Evolutionary conservation across 2,113 vertebrate genomes (phyloP).

Genomic region (Tragelaphus scriptus): DNA sequence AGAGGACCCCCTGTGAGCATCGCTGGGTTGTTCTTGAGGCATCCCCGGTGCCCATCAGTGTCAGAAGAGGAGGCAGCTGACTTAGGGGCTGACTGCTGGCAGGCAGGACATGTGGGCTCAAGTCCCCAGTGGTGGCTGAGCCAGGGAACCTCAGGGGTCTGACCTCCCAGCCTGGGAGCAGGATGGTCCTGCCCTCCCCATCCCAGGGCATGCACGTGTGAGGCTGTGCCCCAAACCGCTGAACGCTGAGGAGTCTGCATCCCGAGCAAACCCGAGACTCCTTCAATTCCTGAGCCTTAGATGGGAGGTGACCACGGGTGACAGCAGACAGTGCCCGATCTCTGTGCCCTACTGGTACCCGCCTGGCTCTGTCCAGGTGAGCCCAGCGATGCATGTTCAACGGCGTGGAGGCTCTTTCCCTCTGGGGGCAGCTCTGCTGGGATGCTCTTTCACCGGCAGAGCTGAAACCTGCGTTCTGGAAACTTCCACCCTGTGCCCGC

Average conservation of each 20-base stretch:
- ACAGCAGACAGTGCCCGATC: not conserved
- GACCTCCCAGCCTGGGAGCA: not conserved
- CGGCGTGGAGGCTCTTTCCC: rapidly evolving
- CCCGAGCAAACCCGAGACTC: not conserved
- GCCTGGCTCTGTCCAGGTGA: not conserved
- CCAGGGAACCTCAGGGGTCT: not conserved
- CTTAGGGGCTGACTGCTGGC: not conserved
- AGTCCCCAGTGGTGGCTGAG: not conserved
- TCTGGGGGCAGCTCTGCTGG: not conserved
- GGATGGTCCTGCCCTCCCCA: too few species aligned
- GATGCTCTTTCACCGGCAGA: not conserved
- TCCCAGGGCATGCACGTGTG: not conserved
- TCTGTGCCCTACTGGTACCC: not conserved
- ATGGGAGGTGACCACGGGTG: not conserved
- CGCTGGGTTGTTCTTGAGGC: rapidly evolving
- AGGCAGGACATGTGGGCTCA: not conserved
- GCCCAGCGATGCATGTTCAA: not conserved
- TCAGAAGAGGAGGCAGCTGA: not conserved
- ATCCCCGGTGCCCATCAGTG: not conserved
- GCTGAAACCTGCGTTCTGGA: not conserved
- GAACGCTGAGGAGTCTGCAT: not conserved
- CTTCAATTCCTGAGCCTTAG: not conserved
- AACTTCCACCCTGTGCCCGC: not conserved
- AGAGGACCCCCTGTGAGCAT: not conserved
- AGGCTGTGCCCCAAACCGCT: not conserved